Base-by-base conservation (phyloP, 2,113 vertebrate species). In the Beaufortia kweichowensis region DNA sequence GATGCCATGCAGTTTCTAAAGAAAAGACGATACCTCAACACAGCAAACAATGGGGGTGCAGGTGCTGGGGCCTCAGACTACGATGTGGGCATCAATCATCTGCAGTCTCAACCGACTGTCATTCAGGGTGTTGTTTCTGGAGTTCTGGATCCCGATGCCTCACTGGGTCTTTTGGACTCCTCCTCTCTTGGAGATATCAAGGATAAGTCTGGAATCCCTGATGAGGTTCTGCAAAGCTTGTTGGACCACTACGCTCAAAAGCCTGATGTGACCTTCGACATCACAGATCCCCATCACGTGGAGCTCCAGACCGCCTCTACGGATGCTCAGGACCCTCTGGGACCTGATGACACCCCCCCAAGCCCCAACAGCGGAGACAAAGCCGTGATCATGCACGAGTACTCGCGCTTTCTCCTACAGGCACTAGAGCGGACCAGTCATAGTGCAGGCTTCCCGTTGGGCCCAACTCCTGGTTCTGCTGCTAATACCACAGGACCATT, bases 1-100 rank as follows among this genome's bases (percentile, higher is more conserved):
- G 97, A 98, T 75, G 98, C 98, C 92, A 96, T 99, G 95, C 98
- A 99, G 88, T 99, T 99, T 83, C 90, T 98, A 70, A 99, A 99
- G 93, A 99, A 99, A 83, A 92, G 96, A 80, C 94, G 98, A 84
- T 99, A 99, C 88, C 86, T 99, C 68, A 93, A 96, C 31, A 92
- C 94, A 64, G 91, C 94, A 48, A 94, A 92, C 75, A 86, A 76
- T 48, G 83, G 75, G 0, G 14, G 80, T 0, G 33, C 85, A 0
- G 86, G 78, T 19, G 70, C 86, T 0, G 72, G 53, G 19, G 76
- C 60, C 39, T 62, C 75, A 79, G 95, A 95, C 85, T 98, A 96
- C 72, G 96, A 96, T 1, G 81, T 96, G 48, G 90, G 91, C 9
- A 86, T 95, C 0, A 90, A 92, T 48, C 95, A 96, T 87, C 88